Evolutionary conservation across 2,888 invertebrate genomes (phyloP).

Genomic region (Copidosoma aretas): DNA sequence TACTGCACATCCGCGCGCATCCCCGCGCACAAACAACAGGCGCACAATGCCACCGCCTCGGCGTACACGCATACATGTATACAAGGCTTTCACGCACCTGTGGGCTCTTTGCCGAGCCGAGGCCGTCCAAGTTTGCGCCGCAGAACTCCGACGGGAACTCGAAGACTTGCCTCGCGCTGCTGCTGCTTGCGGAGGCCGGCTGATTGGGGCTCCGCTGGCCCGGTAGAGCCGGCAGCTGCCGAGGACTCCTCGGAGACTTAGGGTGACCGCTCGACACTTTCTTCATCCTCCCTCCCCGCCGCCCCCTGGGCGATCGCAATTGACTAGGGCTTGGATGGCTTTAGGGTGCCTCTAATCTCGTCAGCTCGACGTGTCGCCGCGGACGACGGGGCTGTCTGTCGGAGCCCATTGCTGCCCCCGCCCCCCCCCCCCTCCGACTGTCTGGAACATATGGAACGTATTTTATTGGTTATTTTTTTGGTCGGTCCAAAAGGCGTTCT

Average conservation of each 20-base stretch:
- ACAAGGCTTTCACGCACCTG: conserved; percentile 28
- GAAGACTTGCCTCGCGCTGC: conserved; percentile 65
- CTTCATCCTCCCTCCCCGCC: background rate
- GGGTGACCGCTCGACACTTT: conserved; percentile 12
- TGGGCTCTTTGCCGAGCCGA: conserved; percentile 37
- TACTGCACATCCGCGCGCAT: background rate
- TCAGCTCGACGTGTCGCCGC: background rate
- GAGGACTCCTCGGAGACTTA: conserved; percentile 66
- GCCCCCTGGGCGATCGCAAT: background rate
- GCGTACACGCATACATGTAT: background rate
- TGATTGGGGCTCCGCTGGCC: conserved; percentile 67
- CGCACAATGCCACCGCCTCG: background rate
- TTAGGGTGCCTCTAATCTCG: background rate
- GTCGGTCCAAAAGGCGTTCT: too few relatives aligned
- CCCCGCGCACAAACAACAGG: too few relatives aligned
- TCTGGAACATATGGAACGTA: background rate
- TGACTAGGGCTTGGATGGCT: background rate
- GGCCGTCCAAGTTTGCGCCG: conserved; percentile 48
- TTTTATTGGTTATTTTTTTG: too few relatives aligned
- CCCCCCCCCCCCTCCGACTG: too few relatives aligned
- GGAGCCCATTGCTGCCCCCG: background rate
- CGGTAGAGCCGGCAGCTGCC: conserved; percentile 66
- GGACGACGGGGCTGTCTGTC: background rate
- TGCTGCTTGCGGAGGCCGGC: conserved; percentile 62
- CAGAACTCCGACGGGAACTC: conserved; percentile 54